phyloP scores from a whole-genome alignment of 1,140 invertebrate genomes.

The Carposina sasakii region DNA sequence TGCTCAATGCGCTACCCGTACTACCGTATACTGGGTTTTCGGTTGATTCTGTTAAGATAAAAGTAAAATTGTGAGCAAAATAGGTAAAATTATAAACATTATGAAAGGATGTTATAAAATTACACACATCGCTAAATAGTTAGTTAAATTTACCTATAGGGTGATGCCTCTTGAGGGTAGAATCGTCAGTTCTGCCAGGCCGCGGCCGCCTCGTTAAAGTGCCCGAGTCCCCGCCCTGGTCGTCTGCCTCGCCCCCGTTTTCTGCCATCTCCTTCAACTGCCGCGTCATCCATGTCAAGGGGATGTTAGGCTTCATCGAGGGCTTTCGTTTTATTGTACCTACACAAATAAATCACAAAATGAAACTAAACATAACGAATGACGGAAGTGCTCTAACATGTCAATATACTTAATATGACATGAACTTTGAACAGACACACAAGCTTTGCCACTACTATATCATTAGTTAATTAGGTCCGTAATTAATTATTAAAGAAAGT shows the following conservation, averaged over 20 bases:
- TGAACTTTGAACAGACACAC: too few relatives aligned
- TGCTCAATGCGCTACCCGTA: conserved; percentile 21
- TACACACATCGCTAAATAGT: background rate
- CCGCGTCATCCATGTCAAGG: conserved; percentile 91
- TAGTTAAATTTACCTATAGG: conserved; percentile 24
- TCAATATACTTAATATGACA: too few relatives aligned
- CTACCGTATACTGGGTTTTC: conserved; percentile 37
- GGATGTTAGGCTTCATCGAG: conserved; percentile 91
- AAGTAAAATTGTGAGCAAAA: background rate
- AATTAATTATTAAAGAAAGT: too few relatives aligned
- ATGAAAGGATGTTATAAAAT: background rate
- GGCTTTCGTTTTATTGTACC: conserved; percentile 91
- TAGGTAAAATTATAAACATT: background rate
- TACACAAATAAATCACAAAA: conserved; percentile 27
- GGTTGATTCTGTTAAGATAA: conserved; percentile 34
- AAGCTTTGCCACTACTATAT: background rate
- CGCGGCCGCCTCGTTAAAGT: conserved; percentile 72
- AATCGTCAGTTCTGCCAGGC: conserved; percentile 39
- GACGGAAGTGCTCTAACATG: too few relatives aligned
- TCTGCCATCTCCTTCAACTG: conserved; percentile 88
- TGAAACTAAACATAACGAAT: too few relatives aligned
- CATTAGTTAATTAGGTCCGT: conserved; percentile 9
- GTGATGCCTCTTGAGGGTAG: conserved; percentile 50
- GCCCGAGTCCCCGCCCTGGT: conserved; percentile 74
- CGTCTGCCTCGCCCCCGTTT: conserved; percentile 54